Conservation (phyloP, 2,113 vertebrate genomes). For the Micronycteris hirsuta region DNA sequence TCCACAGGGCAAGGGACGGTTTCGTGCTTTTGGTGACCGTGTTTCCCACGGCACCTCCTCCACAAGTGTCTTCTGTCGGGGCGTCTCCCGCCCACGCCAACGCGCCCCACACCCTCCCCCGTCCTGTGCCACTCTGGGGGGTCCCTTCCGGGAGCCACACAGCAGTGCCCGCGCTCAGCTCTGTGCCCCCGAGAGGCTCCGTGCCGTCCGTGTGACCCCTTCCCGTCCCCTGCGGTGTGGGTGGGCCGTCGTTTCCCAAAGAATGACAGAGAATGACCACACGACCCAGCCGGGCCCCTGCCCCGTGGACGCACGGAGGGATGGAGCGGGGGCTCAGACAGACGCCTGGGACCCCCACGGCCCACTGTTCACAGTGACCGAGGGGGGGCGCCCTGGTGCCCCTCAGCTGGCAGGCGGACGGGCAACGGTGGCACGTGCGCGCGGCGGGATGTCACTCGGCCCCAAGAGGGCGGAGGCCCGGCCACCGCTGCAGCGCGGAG, state of each 20-base stretch:
- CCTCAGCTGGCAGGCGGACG: rapidly evolving
- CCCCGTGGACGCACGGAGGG: rapidly evolving
- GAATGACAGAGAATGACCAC: rapidly evolving
- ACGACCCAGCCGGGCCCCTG: rapidly evolving
- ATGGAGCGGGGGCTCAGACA: neutral
- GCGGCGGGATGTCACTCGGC: rapidly evolving
- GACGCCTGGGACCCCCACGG: rapidly evolving
- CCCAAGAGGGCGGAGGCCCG: rapidly evolving
- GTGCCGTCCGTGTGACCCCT: rapidly evolving
- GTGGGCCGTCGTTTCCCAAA: too few species aligned
- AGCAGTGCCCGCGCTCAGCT: rapidly evolving
- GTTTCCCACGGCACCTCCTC: rapidly evolving
- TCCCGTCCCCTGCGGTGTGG: rapidly evolving
- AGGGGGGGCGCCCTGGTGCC: rapidly evolving
- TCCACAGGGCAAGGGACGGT: rapidly evolving
- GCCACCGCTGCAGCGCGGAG: rapidly evolving
- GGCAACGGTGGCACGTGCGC: rapidly evolving
- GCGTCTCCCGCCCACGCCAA: rapidly evolving
- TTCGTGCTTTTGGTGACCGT: rapidly evolving
- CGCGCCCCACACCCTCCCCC: rapidly evolving
- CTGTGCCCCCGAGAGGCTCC: rapidly evolving
- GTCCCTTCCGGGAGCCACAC: rapidly evolving
- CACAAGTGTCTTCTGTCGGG: rapidly evolving
- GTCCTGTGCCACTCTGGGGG: neutral
- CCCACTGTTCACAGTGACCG: rapidly evolving